Percentiles rank a stretch among this genome's conserved stretches.
phyloP scores from a whole-genome alignment of 1,140 invertebrate species.

The Acromyrmex heyeri region DNA sequence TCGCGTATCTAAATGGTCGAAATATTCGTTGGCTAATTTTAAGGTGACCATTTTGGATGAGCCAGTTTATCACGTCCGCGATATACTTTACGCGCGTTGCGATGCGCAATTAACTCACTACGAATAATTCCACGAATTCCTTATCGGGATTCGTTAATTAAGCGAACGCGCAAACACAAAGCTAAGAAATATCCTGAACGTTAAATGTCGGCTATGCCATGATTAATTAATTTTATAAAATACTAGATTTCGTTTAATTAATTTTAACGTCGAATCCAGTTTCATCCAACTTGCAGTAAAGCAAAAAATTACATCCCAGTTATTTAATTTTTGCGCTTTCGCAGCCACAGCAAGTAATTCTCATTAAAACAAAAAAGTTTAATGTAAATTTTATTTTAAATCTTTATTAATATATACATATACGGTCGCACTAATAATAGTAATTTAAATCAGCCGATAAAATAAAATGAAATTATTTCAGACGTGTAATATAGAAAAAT shows the following conservation, averaged over 20 bases:
- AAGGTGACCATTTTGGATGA: not conserved
- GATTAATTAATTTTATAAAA: constrained; percentile 50
- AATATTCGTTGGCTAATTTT: constrained; percentile 18
- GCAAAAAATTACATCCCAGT: not conserved
- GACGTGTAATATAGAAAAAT: not conserved
- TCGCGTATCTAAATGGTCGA: constrained; percentile 27
- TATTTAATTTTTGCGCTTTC: constrained; percentile 30
- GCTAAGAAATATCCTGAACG: constrained; percentile 15
- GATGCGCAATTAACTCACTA: constrained; percentile 19
- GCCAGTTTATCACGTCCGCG: constrained; percentile 9
- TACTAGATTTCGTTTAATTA: constrained; percentile 46
- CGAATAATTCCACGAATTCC: constrained; percentile 17
- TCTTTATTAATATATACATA: not conserved
- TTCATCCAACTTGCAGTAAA: constrained; percentile 13
- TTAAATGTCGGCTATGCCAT: not conserved
- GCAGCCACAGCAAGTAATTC: not conserved
- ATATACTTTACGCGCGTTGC: not conserved
- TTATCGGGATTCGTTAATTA: constrained; percentile 42
- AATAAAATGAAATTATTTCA: not conserved
- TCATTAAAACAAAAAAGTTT: constrained; percentile 26
- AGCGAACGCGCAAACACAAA: not conserved
- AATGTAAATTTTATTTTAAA: constrained; percentile 3
- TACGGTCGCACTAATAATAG: too few species aligned
- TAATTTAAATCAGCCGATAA: not conserved
- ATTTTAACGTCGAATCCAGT: constrained; percentile 29